Conservation (phyloP, 2,797 vertebrate genomes). For the Sciaenops ocellatus region DNA sequence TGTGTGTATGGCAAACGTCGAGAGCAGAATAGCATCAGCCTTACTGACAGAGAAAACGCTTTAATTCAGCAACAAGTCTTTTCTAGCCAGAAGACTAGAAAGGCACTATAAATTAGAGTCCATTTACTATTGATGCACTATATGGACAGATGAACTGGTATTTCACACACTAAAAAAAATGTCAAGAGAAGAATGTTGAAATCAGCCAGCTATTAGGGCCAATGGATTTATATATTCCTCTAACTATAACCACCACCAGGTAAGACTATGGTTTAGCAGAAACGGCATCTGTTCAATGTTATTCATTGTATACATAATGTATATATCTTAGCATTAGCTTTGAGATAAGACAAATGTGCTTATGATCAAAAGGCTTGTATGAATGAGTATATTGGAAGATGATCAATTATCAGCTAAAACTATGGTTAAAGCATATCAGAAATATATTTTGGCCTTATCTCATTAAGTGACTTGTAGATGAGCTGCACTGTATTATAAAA, state of each 20-base stretch:
- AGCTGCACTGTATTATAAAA: not conserved
- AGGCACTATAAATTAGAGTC: too few species aligned
- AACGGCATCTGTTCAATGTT: not conserved
- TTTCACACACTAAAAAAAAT: not conserved
- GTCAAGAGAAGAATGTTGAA: not conserved
- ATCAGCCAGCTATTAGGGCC: not conserved
- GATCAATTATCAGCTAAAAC: not conserved
- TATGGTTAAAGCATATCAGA: not conserved
- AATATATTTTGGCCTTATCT: not conserved
- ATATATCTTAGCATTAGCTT: not conserved
- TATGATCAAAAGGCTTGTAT: not conserved
- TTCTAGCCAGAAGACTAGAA: too few species aligned
- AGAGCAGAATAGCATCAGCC: conserved; percentile 17
- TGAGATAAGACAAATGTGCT: not conserved
- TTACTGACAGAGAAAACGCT: conserved; percentile 4
- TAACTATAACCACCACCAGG: not conserved
- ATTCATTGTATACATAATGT: not conserved
- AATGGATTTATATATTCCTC: not conserved
- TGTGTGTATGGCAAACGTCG: conserved; percentile 38
- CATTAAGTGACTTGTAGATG: not conserved
- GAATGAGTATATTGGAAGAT: not conserved
- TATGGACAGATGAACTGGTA: not conserved
- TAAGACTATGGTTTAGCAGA: not conserved
- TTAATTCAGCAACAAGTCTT: conserved; percentile 10
- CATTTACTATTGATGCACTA: not conserved